Base-by-base conservation (phyloP, 2,888 invertebrate species). In the Sminthurinus aureus region DNA sequence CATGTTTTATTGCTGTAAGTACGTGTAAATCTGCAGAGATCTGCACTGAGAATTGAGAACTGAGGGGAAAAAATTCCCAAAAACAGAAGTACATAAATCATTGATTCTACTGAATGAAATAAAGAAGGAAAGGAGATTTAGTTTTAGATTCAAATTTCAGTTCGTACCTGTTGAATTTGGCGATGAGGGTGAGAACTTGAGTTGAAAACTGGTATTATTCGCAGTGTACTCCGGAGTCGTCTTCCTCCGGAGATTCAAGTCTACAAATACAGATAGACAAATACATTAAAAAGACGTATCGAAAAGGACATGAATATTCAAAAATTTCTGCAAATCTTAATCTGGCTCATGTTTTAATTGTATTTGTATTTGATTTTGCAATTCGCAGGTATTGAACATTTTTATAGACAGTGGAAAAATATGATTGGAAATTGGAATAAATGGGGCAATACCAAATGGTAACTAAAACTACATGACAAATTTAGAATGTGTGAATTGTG, bases 171-270 rank as follows among this genome's bases (percentile, higher is more conserved):
- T 86, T 75, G 86, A 85, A 81, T 84, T 85, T 76, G 87, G 85
- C 66, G 88, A 84, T 73, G 85, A 84, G 24, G 87, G 88, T 81
- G 87, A 87, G 83, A 88, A 88, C 80, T 88, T 88, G 79, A 82
- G 52, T n/a, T 85, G 85, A 74, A 88, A 86, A 69, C 82, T 84
- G 51, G 86, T 26, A 75, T 77, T 86, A 74, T 84, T 85, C 4
- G 83, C 38, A 13, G 83, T 83, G 74, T 87, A 86, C 50, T 86
- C 86, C 13, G 85, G 81, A 18, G 83, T 82, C 15, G 86, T 83
- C 81, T 87, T 87, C 78, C 87, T 80, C 52, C 87, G 85, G 52
- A 85, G 85, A 52, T 87, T 86, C n/a, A 87, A 51, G 38, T 38
- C 38, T 38, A 38, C 38, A 38, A 1, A 38, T 6, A 38, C 38